phyloP scores from a whole-genome alignment of 2,888 invertebrate genomes.

The Chrysina gloriosa region DNA sequence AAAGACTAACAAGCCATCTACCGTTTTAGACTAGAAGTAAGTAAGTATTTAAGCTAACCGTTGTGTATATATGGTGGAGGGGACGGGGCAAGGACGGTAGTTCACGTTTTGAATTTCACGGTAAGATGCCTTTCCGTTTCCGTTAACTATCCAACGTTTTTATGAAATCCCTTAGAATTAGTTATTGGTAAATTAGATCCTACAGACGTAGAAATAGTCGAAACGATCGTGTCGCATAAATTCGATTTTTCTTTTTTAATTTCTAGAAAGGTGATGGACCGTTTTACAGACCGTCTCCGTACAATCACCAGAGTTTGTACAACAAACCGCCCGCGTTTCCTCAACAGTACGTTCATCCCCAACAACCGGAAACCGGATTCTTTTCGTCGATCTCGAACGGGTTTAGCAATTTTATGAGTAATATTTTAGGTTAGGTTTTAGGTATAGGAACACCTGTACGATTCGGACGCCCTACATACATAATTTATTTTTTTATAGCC shows the following conservation, averaged over 20 bases:
- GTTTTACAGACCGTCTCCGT: constrained; percentile 72
- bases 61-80: too few species aligned
- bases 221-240: too few species aligned
- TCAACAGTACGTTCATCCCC: constrained; percentile 63
- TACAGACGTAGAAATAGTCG: too few species aligned
- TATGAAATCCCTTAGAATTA: too few species aligned
- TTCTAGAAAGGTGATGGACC: constrained; percentile 75
- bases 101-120: too few species aligned
- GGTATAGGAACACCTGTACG: not conserved
- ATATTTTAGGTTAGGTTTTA: constrained; percentile 70
- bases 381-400: constrained; percentile 82
- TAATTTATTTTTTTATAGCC: too few species aligned
- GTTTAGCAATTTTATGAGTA: constrained; percentile 81
- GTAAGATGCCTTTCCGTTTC: too few species aligned
- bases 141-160: too few species aligned
- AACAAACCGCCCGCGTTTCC: constrained; percentile 64
- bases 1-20: constrained; percentile 53
- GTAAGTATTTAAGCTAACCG: too few species aligned
- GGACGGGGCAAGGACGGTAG: too few species aligned
- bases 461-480: too few species aligned
- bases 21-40: not conserved
- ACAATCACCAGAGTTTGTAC: constrained; percentile 59
- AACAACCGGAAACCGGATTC: constrained; percentile 70
- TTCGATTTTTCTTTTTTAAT: not conserved
- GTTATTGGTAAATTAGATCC: too few species aligned